A percentile compares a stretch with the other conserved stretches of the same genome.
Conservation (phyloP, 1,140 invertebrate species). For the Eubasilissa regina region DNA sequence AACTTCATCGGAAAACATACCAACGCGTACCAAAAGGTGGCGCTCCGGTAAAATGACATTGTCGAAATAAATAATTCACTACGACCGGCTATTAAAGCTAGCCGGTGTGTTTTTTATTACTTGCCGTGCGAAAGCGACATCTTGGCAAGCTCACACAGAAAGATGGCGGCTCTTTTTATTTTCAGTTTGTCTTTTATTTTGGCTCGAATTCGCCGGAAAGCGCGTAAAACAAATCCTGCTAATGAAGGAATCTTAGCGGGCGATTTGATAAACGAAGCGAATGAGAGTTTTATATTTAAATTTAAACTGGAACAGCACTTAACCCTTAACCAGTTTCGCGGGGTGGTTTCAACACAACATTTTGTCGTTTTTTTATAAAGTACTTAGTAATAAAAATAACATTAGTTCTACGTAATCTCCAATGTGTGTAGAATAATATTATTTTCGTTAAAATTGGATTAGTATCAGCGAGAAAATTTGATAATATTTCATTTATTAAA, state of each 20-base stretch:
- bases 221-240: slow-evolving; percentile 53
- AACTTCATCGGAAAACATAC: too few species aligned
- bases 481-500: too few species aligned
- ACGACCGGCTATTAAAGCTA: slow-evolving; percentile 51
- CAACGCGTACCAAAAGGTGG: not conserved
- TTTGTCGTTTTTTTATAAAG: too few species aligned
- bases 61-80: slow-evolving; percentile 46
- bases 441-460: too few species aligned
- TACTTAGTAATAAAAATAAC: too few species aligned
- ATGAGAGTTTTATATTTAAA: slow-evolving; percentile 7
- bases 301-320: not conserved
- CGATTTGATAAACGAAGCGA: slow-evolving; percentile 53
- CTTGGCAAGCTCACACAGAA: slow-evolving; percentile 47
- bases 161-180: slow-evolving; percentile 26
- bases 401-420: too few species aligned
- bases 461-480: too few species aligned
- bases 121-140: slow-evolving; percentile 32
- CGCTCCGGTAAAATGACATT: slow-evolving; percentile 35
- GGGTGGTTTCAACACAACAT: not conserved
- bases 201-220: slow-evolving; percentile 28
- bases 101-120: slow-evolving; percentile 42
- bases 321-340: not conserved
- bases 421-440: too few species aligned
- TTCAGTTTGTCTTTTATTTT: slow-evolving; percentile 23
- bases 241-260: slow-evolving; percentile 51